Percentiles rank a stretch among this genome's conserved stretches.
phyloP scores from a whole-genome alignment of 1,140 invertebrate species.

The Dreissena polymorpha region DNA sequence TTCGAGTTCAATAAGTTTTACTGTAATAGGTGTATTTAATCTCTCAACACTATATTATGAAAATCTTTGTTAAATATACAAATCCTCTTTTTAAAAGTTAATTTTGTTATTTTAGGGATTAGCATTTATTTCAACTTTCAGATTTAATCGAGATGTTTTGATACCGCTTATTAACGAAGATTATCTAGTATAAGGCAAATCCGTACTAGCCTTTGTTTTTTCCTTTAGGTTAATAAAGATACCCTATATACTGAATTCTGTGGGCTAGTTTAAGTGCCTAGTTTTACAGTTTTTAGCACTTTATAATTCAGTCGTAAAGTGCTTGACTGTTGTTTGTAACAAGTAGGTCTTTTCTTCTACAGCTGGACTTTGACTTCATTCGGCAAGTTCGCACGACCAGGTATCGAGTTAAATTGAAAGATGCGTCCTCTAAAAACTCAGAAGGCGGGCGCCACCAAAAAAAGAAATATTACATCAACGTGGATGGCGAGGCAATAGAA shows the following conservation, averaged over 20 bases:
- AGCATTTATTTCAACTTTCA: no score
- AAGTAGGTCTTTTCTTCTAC: constrained; percentile 41
- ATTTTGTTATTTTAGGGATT: no score
- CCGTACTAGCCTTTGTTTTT: not conserved
- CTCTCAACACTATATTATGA: no score
- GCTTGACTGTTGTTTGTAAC: not conserved
- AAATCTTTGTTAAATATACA: no score
- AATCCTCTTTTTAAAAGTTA: no score
- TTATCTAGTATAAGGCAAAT: not conserved
- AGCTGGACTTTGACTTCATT: constrained; percentile 63
- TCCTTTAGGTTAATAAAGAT: not conserved
- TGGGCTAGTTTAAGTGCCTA: not conserved
- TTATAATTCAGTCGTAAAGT: not conserved
- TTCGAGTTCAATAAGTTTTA: no score
- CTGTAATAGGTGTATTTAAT: no score
- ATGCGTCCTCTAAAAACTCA: not conserved
- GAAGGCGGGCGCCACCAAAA: constrained; percentile 31
- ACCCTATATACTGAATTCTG: not conserved
- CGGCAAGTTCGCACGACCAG: constrained; percentile 36
- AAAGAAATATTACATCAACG: constrained; percentile 61
- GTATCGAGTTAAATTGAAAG: constrained; percentile 52
- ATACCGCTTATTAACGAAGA: no score
- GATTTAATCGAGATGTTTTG: no score
- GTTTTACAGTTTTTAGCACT: not conserved
- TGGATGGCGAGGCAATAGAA: constrained; percentile 59